Evolutionary conservation across 2,797 vertebrate species (phyloP), one percentile per base, ranked within the genome.

Genomic region (Enoplosus armatus): DNA sequence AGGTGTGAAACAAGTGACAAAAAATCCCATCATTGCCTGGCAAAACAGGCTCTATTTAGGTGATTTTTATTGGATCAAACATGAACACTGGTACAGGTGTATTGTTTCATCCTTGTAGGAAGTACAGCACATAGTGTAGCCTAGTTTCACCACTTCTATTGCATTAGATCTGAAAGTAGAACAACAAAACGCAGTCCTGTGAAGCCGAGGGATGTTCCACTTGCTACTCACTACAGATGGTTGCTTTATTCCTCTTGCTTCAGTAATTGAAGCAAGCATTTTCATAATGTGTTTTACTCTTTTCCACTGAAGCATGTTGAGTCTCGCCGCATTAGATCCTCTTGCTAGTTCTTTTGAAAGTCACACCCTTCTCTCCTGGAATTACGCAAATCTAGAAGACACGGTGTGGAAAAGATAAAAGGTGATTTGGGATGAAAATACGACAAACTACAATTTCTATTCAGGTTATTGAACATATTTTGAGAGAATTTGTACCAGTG

Each of bases 321-420:
- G 65, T 86, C 89, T 77, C 8, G 90, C 55, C 72, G 55, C 6
- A 0, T 88, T 73, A 94, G 62, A 92, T 84, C 81, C 90, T 87
- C 74, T 79, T 93, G 76, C 80, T 93, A 6, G 91, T 66, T 80
- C 93, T 85, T 45, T 70, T 92, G 62, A 95, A 88, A 8, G 89
- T 91, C 88, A 95, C 92, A 1, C 94, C 89, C 78, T 93, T 93
- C 15, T 93, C 92, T 61, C 93, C 92, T 0, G 88, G 67, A 43
- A 83, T 93, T 65, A 64, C 56, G 53, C 93, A 95, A 51, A 1
- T 82, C 94, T 95, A 12, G 16, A 74, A 3, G 15, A 29, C 3
- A 54, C 0, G 24, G 1, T 26, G 20, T 8, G 11, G 18, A 72
- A 74, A 60, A 76, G 5, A 43, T 26, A 12, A 22, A 70, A 60